These are phyloP conservation scores for Eupithecia subumbrata DNA, from an alignment of 2,888 invertebrate genomes.

Conservation along the genomic window DNA sequence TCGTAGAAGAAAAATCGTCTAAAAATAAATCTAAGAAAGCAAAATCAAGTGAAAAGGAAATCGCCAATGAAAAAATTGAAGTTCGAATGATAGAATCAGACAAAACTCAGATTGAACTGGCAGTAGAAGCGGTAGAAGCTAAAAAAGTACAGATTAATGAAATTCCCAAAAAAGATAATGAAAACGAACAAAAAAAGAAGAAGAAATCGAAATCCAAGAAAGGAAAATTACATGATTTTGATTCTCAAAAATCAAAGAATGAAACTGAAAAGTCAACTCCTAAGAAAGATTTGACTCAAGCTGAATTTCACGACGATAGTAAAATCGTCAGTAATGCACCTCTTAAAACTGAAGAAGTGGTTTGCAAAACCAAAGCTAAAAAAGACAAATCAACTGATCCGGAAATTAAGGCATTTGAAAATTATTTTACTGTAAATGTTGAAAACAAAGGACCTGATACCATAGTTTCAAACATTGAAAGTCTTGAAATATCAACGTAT, in stretches of 20 bases:
- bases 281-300: not conserved
- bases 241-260: not conserved
- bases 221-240: conserved; percentile 21
- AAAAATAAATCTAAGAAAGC: not conserved
- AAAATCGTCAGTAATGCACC: not conserved
- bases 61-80: not conserved
- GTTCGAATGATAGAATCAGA: not conserved
- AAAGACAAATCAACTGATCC: not conserved
- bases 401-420: not conserved
- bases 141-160: not conserved
- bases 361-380: not conserved
- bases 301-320: not conserved
- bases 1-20: too few relatives aligned
- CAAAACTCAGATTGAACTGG: not conserved
- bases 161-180: not conserved
- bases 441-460: not conserved
- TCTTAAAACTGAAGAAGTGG: not conserved
- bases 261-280: not conserved
- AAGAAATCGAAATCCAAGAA: conserved; percentile 47
- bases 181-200: conserved; percentile 45
- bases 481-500: not conserved
- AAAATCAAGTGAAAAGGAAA: not conserved
- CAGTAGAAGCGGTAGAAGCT: not conserved
- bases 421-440: not conserved
- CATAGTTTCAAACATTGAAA: not conserved